Evolutionary conservation across 1,140 invertebrate genomes (phyloP).

Genomic region (Drosophila kepulauana): DNA sequence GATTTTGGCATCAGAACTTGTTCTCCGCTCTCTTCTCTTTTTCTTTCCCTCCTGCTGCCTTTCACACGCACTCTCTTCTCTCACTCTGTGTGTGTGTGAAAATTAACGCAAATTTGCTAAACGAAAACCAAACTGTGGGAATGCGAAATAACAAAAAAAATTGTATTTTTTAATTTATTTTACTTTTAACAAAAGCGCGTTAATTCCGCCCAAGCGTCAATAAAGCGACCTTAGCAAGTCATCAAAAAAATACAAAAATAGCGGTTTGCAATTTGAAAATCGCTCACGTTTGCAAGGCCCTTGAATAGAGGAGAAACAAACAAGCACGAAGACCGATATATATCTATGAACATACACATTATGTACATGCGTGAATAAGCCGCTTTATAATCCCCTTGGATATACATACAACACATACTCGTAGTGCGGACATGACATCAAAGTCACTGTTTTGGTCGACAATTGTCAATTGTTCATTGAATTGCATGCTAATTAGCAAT

Average conservation of each 20-base stretch:
- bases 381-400: constrained; percentile 50
- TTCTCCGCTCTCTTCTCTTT: constrained; percentile 43
- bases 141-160: constrained; percentile 5
- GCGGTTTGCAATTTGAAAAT: constrained; percentile 52
- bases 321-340: not conserved
- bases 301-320: constrained; percentile 14
- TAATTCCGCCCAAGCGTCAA: constrained; percentile 38
- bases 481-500: constrained; percentile 77
- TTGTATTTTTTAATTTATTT: constrained; percentile 2
- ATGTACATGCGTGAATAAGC: not conserved
- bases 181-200: constrained; percentile 48
- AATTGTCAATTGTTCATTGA: constrained; percentile 71
- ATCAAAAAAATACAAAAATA: constrained; percentile 42
- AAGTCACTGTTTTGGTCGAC: constrained; percentile 55
- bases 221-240: constrained; percentile 50
- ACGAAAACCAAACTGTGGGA: constrained; percentile 38
- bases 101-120: constrained; percentile 58
- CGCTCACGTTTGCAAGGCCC: constrained; percentile 52
- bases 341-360: not conserved
- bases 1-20: constrained; percentile 57
- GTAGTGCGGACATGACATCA: constrained; percentile 68
- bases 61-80: constrained; percentile 5
- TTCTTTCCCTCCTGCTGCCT: not conserved
- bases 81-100: constrained; percentile 32
- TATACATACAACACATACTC: constrained; percentile 5